Percentiles rank a stretch among this genome's conserved stretches.
Conservation (phyloP, 37 sponge, comb jelly and placozoan species). For the Eunapius fragilis region DNA sequence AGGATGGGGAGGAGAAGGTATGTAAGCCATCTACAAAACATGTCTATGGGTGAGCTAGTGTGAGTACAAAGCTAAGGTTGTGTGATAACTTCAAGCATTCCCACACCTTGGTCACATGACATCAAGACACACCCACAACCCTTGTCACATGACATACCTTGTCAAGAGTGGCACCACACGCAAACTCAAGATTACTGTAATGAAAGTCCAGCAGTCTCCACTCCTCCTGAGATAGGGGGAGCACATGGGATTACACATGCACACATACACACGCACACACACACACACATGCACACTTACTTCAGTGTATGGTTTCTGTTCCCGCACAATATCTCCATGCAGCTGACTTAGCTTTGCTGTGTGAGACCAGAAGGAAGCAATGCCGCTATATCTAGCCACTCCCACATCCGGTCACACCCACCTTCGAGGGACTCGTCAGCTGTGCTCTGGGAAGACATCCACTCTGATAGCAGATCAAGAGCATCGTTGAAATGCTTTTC, state of each 20-base stretch:
- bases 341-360: not conserved
- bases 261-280: too few species aligned
- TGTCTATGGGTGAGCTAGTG: not conserved
- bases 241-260: not conserved
- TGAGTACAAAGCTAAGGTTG: too few species aligned
- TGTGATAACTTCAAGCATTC: too few species aligned
- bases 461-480: slow-evolving; percentile 80
- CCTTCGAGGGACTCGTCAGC: slow-evolving; percentile 60
- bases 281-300: too few species aligned
- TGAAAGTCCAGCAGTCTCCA: slow-evolving; percentile 79
- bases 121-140: not conserved
- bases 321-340: not conserved
- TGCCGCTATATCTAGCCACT: not conserved
- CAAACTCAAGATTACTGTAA: slow-evolving; percentile 88
- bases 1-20: not conserved
- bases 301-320: too few species aligned
- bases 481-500: slow-evolving; percentile 77
- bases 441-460: slow-evolving; percentile 37
- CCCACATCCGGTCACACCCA: not conserved
- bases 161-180: slow-evolving; percentile 81
- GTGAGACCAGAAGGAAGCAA: not conserved
- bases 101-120: not conserved
- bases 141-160: slow-evolving; percentile 45
- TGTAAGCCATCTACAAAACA: not conserved
- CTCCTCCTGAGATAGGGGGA: slow-evolving; percentile 56